A percentile compares a stretch with the other conserved stretches of the same genome.
phyloP scores from a whole-genome alignment of 2,888 invertebrate species.

The Coleophora flavipennella region DNA sequence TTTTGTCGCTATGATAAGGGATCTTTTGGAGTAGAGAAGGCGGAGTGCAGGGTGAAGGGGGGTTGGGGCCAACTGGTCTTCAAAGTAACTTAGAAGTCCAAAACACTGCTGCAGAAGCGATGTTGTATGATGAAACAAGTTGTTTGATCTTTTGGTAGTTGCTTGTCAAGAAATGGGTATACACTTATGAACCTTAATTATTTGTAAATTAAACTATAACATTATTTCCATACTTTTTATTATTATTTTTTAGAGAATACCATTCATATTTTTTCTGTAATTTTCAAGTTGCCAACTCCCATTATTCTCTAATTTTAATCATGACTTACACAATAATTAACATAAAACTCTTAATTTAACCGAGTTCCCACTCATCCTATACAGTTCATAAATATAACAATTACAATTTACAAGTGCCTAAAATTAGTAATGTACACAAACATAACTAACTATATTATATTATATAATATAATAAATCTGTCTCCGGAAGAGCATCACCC shows the following conservation, averaged over 20 bases:
- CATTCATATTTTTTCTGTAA: too few relatives aligned
- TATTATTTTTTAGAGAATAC: conserved; percentile 42
- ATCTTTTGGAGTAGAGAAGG: too few relatives aligned
- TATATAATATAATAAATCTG: conserved; percentile 7
- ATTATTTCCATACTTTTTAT: conserved; percentile 66
- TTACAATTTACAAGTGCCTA: conserved; percentile 29
- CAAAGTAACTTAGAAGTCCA: too few relatives aligned
- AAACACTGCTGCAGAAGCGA: too few relatives aligned
- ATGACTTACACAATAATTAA: conserved; percentile 22
- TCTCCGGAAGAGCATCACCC: neutral
- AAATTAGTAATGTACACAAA: conserved; percentile 55
- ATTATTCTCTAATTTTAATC: neutral
- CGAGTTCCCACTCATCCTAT: conserved; percentile 28
- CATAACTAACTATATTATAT: conserved; percentile 38
- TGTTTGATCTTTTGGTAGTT: too few relatives aligned
- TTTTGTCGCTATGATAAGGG: too few relatives aligned
- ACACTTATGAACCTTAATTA: too few relatives aligned
- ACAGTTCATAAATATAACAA: conserved; percentile 61
- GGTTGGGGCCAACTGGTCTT: too few relatives aligned
- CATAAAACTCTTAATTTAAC: conserved; percentile 41
- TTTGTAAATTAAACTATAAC: conserved; percentile 27
- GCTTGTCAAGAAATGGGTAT: too few relatives aligned
- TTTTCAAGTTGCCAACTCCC: conserved; percentile 15
- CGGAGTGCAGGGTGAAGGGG: too few relatives aligned
- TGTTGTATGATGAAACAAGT: too few relatives aligned